Evolutionary conservation across 2,888 invertebrate genomes (phyloP).

Genomic region (Ellobium chinense): DNA sequence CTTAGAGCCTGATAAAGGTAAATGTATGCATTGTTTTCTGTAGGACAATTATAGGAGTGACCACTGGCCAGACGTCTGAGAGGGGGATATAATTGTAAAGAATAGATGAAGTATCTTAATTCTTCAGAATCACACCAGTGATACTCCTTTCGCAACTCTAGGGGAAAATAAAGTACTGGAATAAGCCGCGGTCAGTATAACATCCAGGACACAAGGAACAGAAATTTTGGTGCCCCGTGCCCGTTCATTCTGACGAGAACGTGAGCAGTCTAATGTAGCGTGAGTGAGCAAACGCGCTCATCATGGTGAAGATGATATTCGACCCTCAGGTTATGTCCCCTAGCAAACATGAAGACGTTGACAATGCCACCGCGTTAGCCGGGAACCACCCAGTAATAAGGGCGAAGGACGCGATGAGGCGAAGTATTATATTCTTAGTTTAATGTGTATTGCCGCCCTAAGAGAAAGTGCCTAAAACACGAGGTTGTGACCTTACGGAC

Average conservation of each 20-base stretch:
- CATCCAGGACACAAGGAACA: too few species aligned
- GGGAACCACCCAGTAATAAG: background rate
- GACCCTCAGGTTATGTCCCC: constrained; percentile 1
- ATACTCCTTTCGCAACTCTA: too few species aligned
- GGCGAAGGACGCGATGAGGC: background rate
- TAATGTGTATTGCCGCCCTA: background rate
- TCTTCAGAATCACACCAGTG: too few species aligned
- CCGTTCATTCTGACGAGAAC: background rate
- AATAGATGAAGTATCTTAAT: too few species aligned
- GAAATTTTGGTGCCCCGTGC: background rate
- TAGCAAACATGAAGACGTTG: constrained; percentile 7
- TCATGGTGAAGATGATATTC: background rate
- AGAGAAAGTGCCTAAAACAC: background rate
- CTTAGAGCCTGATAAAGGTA: too few species aligned
- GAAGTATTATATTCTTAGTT: constrained; percentile 12
- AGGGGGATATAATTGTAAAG: too few species aligned
- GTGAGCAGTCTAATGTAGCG: background rate
- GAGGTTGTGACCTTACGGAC: background rate
- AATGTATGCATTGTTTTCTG: too few species aligned
- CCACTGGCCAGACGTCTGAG: too few species aligned
- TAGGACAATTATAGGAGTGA: too few species aligned
- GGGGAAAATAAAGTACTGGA: too few species aligned
- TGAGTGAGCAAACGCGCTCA: background rate
- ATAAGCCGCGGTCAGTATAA: too few species aligned
- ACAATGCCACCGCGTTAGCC: background rate